Conservation (phyloP, 2,113 vertebrate genomes). For the Prionailurus viverrinus region DNA sequence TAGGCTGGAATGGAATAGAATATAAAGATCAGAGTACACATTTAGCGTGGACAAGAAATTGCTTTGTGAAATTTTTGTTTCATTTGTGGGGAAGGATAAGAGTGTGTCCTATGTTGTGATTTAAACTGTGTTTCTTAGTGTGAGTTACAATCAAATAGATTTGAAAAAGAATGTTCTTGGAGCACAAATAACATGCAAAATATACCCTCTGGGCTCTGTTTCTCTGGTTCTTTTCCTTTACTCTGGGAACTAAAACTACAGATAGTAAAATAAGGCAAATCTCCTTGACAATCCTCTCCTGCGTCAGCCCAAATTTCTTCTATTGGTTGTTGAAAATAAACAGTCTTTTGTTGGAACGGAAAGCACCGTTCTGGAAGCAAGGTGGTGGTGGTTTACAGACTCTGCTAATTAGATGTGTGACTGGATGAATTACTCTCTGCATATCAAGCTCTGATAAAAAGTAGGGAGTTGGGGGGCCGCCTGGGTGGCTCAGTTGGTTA, state of each 20-base stretch:
- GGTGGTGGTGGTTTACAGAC: conserved; percentile 1
- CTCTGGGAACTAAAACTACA: conserved; percentile 22
- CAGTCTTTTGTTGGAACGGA: conserved; percentile 2
- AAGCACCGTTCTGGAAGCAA: conserved; percentile 25
- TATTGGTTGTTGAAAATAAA: conserved; percentile 33
- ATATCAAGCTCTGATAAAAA: conserved; percentile 64
- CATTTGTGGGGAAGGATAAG: not conserved
- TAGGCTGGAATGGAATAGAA: not conserved
- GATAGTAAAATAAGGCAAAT: conserved; percentile 16
- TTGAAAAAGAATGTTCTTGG: conserved; percentile 47
- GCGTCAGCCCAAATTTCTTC: conserved; percentile 36
- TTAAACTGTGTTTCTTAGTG: conserved; percentile 57
- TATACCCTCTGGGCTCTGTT: not conserved
- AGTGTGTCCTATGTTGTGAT: not conserved
- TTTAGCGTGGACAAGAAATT: not conserved
- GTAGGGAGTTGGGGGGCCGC: no score
- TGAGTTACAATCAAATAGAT: conserved; percentile 45
- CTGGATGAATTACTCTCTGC: conserved; percentile 54
- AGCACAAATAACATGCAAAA: conserved; percentile 36
- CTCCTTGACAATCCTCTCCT: conserved; percentile 26
- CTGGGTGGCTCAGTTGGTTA: no score
- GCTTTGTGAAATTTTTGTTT: conserved; percentile 42
- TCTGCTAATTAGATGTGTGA: conserved; percentile 28
- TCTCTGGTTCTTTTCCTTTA: conserved; percentile 34
- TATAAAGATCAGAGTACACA: not conserved